Evolutionary conservation across 2,113 vertebrate genomes (phyloP).

Genomic region (Hyperopisus bebe): DNA sequence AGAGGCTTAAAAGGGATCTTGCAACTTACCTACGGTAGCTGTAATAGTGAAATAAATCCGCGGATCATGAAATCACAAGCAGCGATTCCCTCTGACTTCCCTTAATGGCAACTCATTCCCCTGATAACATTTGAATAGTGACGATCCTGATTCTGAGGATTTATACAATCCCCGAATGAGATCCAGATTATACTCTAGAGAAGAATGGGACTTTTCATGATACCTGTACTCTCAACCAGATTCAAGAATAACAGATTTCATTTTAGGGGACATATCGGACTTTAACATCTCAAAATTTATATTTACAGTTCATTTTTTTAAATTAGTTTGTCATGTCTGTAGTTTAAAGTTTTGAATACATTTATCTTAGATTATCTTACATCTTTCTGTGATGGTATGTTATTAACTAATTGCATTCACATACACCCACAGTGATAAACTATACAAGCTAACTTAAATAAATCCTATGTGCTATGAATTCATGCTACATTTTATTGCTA

Average conservation of each 20-base stretch:
- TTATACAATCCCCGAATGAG: not conserved
- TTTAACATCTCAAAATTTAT: not conserved
- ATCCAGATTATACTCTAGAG: not conserved
- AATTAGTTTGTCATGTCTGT: not conserved
- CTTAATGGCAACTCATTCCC: not conserved
- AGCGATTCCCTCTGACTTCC: not conserved
- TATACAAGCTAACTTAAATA: not conserved
- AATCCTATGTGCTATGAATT: not conserved
- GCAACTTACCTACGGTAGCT: not conserved
- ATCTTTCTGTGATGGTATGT: not conserved
- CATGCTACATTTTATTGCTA: not conserved
- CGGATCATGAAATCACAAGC: not conserved
- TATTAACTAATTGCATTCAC: not conserved
- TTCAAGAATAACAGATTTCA: not conserved
- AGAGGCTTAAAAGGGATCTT: not conserved
- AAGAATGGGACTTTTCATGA: not conserved
- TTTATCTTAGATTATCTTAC: not conserved
- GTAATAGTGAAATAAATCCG: not conserved
- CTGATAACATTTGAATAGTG: not conserved
- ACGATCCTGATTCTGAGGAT: not conserved
- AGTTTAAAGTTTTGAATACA: not conserved
- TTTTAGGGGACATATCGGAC: not conserved
- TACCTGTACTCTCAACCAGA: not conserved
- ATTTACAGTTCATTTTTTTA: not conserved
- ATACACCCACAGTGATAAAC: not conserved